Percentiles rank a stretch among this genome's conserved stretches.
Conservation (phyloP, 2,113 vertebrate species). For the Myrmecobius fasciatus region DNA sequence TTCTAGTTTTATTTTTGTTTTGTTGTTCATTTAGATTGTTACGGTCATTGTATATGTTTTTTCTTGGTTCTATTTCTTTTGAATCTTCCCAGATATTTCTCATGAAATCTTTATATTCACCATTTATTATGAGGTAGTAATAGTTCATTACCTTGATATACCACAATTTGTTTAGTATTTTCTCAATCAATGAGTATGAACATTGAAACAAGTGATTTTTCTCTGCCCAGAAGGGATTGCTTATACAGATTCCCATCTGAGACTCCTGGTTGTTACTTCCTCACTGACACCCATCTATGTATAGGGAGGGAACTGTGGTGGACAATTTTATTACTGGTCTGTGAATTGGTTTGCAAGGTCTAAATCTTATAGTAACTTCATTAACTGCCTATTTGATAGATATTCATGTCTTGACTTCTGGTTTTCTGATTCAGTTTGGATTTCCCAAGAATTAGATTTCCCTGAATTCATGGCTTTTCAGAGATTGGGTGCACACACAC, state of each 20-base stretch:
- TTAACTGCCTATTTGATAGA: not conserved
- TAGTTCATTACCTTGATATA: not conserved
- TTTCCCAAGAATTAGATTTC: not conserved
- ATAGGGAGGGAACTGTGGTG: not conserved
- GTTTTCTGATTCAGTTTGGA: not conserved
- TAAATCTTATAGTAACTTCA: not conserved
- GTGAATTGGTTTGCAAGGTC: not conserved
- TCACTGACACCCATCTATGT: not conserved
- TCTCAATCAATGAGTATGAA: not conserved
- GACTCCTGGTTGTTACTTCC: too few relatives aligned
- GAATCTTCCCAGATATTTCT: not conserved
- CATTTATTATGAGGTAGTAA: not conserved
- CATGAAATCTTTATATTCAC: not conserved
- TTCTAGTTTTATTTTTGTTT: not conserved
- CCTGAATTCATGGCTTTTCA: not conserved
- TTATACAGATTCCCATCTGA: not conserved
- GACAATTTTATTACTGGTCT: not conserved
- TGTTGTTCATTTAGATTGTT: not conserved
- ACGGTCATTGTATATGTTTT: not conserved
- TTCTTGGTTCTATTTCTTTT: not conserved
- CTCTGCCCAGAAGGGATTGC: not conserved
- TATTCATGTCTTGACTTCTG: not conserved
- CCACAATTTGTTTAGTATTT: not conserved
- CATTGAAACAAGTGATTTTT: not conserved
- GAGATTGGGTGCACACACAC: not conserved